Base-by-base conservation (phyloP, 2,113 vertebrate genomes). In the Talpa occidentalis region DNA sequence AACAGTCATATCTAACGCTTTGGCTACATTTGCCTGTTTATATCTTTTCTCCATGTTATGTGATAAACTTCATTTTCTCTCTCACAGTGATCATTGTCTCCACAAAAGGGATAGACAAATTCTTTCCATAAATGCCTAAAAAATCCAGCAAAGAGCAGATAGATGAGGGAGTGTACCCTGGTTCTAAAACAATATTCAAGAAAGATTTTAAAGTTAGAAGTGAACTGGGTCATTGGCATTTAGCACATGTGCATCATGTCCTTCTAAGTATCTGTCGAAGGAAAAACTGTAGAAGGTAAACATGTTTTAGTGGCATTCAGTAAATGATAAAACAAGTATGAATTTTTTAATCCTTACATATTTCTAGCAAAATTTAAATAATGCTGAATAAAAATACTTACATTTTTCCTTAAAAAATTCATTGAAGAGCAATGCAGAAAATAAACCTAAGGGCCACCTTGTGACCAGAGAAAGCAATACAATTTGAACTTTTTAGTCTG, bases 391-490 rank as follows among this genome's bases (percentile, higher is more conserved):
- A 62, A 83, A 87, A 64, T 4, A 92, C 56, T 67, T 82, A 47
- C 30, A 56, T 47, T 82, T 26, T 74, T 79, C 67, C 42, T 54
- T 8, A 26, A 92, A 77, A 93, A 69, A 66, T 30, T 47, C 42
- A 35, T 44, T 92, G 66, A 92, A 81, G 37, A 21, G n/a, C 94
- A 94, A 95, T 79, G 60, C 19, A 47, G 81, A 90, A 74, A 86
- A 83, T 83, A 91, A 91, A 79, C 9, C 21, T 72, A 88, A 54
- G 35, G 21, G 66, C 56, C 40, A 83, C 49, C 83, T 15, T 80
- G 81, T 94, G 77, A 40, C 21, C n/a, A 59, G 82, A 84, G 42
- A 88, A 93, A 77, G 21, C n/a, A 56, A 15, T 84, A 35, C 44
- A 90, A 40, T 54, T 76, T 84, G 59, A 94, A 81, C 7, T 67